Conservation (phyloP, 2,797 vertebrate species). For the Peromyscus eremicus region DNA sequence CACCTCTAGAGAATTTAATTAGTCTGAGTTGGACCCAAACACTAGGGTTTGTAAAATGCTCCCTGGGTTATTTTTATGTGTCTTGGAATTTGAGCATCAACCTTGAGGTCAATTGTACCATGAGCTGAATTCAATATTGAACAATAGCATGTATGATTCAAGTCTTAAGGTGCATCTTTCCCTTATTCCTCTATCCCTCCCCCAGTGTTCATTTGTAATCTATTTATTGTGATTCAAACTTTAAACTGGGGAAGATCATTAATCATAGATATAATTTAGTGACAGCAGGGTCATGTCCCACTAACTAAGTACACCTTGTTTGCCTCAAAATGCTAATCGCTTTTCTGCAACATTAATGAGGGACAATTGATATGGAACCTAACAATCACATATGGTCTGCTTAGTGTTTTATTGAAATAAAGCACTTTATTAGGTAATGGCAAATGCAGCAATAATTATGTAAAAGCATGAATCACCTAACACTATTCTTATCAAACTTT, state of each 20-base stretch:
- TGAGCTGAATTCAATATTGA: conserved; percentile 80
- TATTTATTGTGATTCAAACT: conserved; percentile 86
- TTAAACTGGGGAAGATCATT: conserved; percentile 97
- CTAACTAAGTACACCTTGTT: conserved; percentile 97
- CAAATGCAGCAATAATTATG: conserved; percentile 74
- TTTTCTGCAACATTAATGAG: conserved; percentile 91
- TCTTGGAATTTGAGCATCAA: conserved; percentile 71
- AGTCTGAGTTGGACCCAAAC: conserved; percentile 59
- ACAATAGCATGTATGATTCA: conserved; percentile 74
- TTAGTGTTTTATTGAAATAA: conserved; percentile 84
- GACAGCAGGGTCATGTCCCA: conserved; percentile 97
- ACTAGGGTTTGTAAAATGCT: conserved; percentile 46
- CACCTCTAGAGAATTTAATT: conserved; percentile 76
- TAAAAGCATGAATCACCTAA: conserved; percentile 25
- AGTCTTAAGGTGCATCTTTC: conserved; percentile 69
- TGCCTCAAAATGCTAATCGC: conserved; percentile 99
- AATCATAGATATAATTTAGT: conserved; percentile 99
- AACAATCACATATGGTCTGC: conserved; percentile 86
- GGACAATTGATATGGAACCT: conserved; percentile 88
- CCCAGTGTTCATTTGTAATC: conserved; percentile 80
- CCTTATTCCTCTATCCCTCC: conserved; percentile 42
- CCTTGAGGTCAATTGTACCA: conserved; percentile 60
- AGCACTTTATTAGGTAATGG: conserved; percentile 75
- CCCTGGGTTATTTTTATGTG: conserved; percentile 65
- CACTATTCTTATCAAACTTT: background rate